phyloP scores from a whole-genome alignment of 2,797 vertebrate genomes.

The Holocentrus rufus region DNA sequence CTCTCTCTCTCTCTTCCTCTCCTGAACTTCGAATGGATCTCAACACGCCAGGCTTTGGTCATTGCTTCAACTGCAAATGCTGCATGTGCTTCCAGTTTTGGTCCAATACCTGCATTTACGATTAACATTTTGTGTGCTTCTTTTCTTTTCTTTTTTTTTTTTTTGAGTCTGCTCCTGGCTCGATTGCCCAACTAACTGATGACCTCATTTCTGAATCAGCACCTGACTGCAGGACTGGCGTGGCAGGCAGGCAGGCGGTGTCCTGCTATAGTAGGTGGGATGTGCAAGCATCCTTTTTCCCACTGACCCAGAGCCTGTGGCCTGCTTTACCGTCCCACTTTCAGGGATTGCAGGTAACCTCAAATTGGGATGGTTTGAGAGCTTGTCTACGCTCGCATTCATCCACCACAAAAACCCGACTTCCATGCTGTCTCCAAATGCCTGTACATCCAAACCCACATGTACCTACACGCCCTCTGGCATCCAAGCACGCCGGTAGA shows the following conservation, averaged over 20 bases:
- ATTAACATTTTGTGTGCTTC: no score
- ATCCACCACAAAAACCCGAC: constrained; percentile 24
- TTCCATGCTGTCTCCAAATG: constrained; percentile 10
- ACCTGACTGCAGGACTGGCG: constrained; percentile 4
- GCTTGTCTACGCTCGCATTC: constrained; percentile 9
- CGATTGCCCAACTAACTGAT: neutral
- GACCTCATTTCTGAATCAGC: constrained; percentile 34
- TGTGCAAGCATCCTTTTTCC: constrained; percentile 44
- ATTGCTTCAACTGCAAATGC: neutral
- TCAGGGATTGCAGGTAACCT: constrained; percentile 50
- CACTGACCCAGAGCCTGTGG: constrained; percentile 67
- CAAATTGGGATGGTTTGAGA: constrained; percentile 40
- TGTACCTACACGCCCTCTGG: constrained; percentile 43
- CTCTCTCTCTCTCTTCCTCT: neutral
- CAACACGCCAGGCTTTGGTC: constrained; percentile 19
- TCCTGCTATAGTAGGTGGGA: constrained; percentile 32
- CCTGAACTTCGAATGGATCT: constrained; percentile 16
- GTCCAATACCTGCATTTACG: no score
- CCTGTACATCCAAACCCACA: constrained; percentile 31
- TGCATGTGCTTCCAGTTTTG: neutral
- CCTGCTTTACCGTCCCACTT: constrained; percentile 66
- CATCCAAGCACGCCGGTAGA: constrained; percentile 48
- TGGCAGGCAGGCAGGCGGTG: constrained; percentile 26
- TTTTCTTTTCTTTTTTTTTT: neutral
- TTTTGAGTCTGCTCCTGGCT: no score